These are phyloP conservation scores for Pyrgilauda ruficollis DNA, from an alignment of 2,113 vertebrate genomes.

Conservation along the genomic window DNA sequence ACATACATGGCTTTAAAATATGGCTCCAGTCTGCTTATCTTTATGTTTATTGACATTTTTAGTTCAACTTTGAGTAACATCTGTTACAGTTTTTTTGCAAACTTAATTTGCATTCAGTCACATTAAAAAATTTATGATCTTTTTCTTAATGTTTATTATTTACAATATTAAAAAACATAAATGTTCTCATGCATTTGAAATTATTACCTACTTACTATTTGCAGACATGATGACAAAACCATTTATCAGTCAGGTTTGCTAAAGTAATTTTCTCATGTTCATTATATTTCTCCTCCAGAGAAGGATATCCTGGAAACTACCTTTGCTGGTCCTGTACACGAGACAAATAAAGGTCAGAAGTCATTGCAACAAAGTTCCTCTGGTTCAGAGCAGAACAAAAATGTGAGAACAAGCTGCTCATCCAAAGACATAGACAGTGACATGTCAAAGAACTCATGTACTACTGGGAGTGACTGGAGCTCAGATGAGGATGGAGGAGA, in stretches of 20 bases:
- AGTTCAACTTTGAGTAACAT: not conserved
- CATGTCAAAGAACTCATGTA: slow-evolving; percentile 68
- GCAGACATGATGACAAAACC: not conserved
- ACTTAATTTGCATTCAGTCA: not conserved
- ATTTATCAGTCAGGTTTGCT: not conserved
- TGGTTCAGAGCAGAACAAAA: slow-evolving; percentile 57
- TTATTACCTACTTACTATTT: not conserved
- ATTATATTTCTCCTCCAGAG: slow-evolving; percentile 71
- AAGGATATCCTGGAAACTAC: slow-evolving; percentile 70
- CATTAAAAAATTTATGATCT: not conserved
- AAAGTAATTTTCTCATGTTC: slow-evolving; percentile 28
- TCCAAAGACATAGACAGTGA: slow-evolving; percentile 54
- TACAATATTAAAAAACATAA: not conserved
- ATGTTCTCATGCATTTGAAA: not conserved
- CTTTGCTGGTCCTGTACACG: slow-evolving; percentile 32
- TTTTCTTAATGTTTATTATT: not conserved
- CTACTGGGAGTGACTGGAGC: slow-evolving; percentile 75
- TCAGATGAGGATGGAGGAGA: slow-evolving; percentile 76
- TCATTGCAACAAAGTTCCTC: slow-evolving; percentile 42
- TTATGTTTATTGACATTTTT: not conserved
- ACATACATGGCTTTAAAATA: not conserved
- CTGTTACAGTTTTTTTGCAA: not conserved
- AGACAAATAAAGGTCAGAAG: slow-evolving; percentile 62
- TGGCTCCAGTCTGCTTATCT: not conserved
- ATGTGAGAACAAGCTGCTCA: slow-evolving; percentile 35